Percentiles rank a stretch among this genome's conserved stretches.
phyloP scores from a whole-genome alignment of 2,888 invertebrate species.

The Harpalus rubripes region DNA sequence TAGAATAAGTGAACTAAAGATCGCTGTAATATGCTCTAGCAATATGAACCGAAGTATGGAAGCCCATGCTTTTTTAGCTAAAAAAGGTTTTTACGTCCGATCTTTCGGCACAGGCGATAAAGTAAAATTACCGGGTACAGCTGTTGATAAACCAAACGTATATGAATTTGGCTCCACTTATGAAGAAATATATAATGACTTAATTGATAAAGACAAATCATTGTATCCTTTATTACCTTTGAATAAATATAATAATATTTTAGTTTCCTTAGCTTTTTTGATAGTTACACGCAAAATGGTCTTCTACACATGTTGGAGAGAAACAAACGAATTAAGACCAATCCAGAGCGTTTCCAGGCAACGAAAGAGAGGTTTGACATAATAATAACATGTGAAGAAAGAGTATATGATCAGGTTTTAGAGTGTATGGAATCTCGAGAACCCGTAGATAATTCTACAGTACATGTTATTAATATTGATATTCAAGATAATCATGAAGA shows the following conservation, averaged over 20 bases:
- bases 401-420: conserved; percentile 98
- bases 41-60: conserved; percentile 99
- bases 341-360: conserved; percentile 96
- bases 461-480: conserved; percentile 98
- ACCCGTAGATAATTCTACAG: conserved; percentile 90
- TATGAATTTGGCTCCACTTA: conserved; percentile 98
- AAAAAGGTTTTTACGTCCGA: conserved; percentile 97
- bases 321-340: conserved; percentile 95
- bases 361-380: conserved; percentile 95
- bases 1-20: conserved; percentile 80
- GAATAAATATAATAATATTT: conserved; percentile 15
- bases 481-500: conserved; percentile 99
- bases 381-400: conserved; percentile 97
- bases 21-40: conserved; percentile 98
- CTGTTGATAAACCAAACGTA: conserved; percentile 95
- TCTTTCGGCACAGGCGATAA: conserved; percentile 97
- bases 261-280: conserved; percentile 71
- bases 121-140: conserved; percentile 97
- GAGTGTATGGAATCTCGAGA: conserved; percentile 93
- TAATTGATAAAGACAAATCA: conserved; percentile 92
- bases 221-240: conserved; percentile 83
- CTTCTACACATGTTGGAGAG: conserved; percentile 98
- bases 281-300: conserved; percentile 97
- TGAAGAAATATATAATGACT: conserved; percentile 96
- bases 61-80: conserved; percentile 97